A percentile compares a stretch with the other conserved stretches of the same genome.
Conservation (phyloP, 2,888 invertebrate genomes). For the Laothoe populi region DNA sequence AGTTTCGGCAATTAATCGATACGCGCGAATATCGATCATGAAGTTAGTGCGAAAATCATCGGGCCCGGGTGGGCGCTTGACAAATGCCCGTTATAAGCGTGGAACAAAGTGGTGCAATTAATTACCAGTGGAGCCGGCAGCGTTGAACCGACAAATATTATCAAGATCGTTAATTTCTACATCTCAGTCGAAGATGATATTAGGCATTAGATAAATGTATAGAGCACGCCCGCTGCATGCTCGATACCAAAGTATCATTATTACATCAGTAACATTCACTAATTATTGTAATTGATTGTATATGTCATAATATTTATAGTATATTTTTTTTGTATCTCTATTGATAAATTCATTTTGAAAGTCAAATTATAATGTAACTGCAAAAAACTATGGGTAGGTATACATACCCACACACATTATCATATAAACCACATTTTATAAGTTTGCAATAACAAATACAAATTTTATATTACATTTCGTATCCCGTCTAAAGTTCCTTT, state of each 20-base stretch:
- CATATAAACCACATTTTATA: too few relatives aligned
- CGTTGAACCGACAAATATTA: constrained; percentile 82
- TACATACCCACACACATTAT: too few relatives aligned
- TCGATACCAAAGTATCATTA: background rate
- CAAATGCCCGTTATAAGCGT: constrained; percentile 82
- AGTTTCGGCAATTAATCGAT: constrained; percentile 68
- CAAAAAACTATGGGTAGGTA: too few relatives aligned
- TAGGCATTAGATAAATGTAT: constrained; percentile 61
- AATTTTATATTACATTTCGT: too few relatives aligned
- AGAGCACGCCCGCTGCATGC: constrained; percentile 50
- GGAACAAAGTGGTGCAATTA: constrained; percentile 83
- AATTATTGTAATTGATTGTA: constrained; percentile 13
- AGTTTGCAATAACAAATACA: too few relatives aligned
- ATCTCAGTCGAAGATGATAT: constrained; percentile 70
- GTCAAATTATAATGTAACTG: too few relatives aligned
- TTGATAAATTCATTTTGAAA: too few relatives aligned
- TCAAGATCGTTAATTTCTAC: constrained; percentile 83
- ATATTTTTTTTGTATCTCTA: too few relatives aligned
- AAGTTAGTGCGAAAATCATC: constrained; percentile 80
- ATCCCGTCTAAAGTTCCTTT: too few relatives aligned
- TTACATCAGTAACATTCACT: background rate
- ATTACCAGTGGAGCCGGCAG: constrained; percentile 74
- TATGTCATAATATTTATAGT: background rate
- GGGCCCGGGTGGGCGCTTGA: constrained; percentile 74
- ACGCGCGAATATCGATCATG: constrained; percentile 77